phyloP scores from a whole-genome alignment of 2,113 vertebrate species.

The Dissostichus mawsoni region DNA sequence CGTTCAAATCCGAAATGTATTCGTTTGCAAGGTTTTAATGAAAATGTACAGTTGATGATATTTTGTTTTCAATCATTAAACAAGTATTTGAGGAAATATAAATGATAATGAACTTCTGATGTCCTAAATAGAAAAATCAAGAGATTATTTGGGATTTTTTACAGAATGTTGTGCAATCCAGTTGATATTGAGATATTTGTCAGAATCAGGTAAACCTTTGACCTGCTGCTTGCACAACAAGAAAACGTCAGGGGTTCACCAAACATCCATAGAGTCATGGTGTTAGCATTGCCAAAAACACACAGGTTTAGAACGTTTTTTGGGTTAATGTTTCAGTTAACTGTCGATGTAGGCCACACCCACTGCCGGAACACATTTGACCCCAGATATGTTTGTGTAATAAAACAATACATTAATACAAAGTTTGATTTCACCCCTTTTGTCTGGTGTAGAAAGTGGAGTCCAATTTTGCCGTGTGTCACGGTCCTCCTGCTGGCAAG shows the following conservation, averaged over 20 bases:
- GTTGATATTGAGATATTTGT: background rate
- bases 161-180: background rate
- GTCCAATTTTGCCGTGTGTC: constrained; percentile 21
- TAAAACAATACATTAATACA: background rate
- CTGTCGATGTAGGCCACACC: background rate
- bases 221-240: too few species aligned
- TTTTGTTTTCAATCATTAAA: background rate
- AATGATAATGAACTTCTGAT: background rate
- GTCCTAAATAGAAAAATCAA: background rate
- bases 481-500: constrained; percentile 57
- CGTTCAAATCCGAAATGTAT: too few species aligned
- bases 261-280: too few species aligned
- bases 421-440: background rate
- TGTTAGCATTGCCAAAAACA: too few species aligned
- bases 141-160: background rate
- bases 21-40: too few species aligned
- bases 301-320: too few species aligned
- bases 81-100: background rate
- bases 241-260: too few species aligned
- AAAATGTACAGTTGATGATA: background rate
- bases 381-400: background rate
- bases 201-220: background rate
- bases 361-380: background rate
- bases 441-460: constrained; percentile 50
- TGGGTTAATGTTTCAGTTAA: background rate